Percentiles rank a stretch among this genome's conserved stretches.
These are phyloP conservation scores for Ophion ellenae DNA, from an alignment of 2,888 invertebrate genomes.

Conservation along the genomic window DNA sequence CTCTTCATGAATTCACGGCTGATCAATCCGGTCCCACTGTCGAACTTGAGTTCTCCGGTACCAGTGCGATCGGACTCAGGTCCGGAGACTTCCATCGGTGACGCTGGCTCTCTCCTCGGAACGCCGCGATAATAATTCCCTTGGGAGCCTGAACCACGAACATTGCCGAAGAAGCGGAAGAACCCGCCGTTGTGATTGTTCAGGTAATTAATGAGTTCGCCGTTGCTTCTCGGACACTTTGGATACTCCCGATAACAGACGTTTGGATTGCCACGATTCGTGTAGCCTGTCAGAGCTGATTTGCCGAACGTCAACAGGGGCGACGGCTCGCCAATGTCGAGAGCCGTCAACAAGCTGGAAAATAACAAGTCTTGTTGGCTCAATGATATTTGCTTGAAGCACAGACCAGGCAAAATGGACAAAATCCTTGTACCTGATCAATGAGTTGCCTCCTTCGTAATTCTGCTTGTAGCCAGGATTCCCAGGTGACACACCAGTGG, in stretches of 20 bases:
- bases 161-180: slow-evolving; percentile 89
- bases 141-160: slow-evolving; percentile 30
- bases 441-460: slow-evolving; percentile 79
- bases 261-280: slow-evolving; percentile 86
- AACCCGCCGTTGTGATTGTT: slow-evolving; percentile 95
- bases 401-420: not conserved
- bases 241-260: slow-evolving; percentile 89
- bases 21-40: slow-evolving; percentile 66
- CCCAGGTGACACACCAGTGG: slow-evolving; percentile 82
- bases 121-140: slow-evolving; percentile 54
- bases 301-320: slow-evolving; percentile 90
- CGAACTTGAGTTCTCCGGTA: slow-evolving; percentile 84
- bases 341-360: slow-evolving; percentile 86
- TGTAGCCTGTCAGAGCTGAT: slow-evolving; percentile 90
- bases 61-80: slow-evolving; percentile 84
- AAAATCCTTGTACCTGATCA: slow-evolving; percentile 85
- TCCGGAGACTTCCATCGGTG: slow-evolving; percentile 48
- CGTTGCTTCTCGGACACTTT: slow-evolving; percentile 90
- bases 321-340: slow-evolving; percentile 84
- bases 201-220: slow-evolving; percentile 90
- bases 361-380: slow-evolving; percentile 4
- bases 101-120: slow-evolving; percentile 47
- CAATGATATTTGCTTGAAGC: not conserved
- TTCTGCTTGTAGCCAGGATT: slow-evolving; percentile 66
- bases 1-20: slow-evolving; percentile 52